Evolutionary conservation across 2,888 invertebrate genomes (phyloP).

Genomic region (Cyaniris semiargus): DNA sequence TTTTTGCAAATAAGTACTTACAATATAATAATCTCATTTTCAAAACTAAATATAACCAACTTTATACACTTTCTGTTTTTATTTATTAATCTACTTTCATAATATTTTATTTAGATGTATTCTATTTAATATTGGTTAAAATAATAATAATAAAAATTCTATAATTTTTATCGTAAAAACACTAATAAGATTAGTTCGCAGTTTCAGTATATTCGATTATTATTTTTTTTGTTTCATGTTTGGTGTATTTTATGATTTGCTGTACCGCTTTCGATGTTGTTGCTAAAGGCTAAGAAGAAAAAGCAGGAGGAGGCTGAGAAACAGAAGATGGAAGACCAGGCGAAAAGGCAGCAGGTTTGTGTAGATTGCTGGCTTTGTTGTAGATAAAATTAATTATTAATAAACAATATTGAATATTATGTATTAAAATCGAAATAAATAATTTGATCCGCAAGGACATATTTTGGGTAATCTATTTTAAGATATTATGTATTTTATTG

Average conservation of each 20-base stretch:
- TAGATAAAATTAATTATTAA: background rate
- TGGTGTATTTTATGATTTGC: conserved; percentile 46
- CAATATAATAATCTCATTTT: background rate
- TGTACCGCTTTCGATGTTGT: conserved; percentile 77
- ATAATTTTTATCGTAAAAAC: background rate
- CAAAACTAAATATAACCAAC: background rate
- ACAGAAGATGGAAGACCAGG: conserved; percentile 90
- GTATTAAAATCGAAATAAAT: no score
- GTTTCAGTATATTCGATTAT: conserved; percentile 41
- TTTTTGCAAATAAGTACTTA: background rate
- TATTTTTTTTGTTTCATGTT: conserved; percentile 77
- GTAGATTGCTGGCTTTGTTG: conserved; percentile 5
- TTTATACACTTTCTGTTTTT: background rate
- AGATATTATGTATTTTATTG: background rate
- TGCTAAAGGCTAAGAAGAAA: conserved; percentile 88
- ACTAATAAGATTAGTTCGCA: background rate
- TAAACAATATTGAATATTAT: background rate
- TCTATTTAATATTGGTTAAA: background rate
- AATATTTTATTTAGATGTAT: background rate
- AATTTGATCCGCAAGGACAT: no score
- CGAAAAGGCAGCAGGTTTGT: conserved; percentile 91
- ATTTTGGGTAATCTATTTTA: background rate
- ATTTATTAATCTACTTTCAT: background rate
- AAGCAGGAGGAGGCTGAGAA: conserved; percentile 92
- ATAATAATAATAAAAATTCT: background rate